Conservation (phyloP, 2,888 invertebrate species). For the Andrena minutula region DNA sequence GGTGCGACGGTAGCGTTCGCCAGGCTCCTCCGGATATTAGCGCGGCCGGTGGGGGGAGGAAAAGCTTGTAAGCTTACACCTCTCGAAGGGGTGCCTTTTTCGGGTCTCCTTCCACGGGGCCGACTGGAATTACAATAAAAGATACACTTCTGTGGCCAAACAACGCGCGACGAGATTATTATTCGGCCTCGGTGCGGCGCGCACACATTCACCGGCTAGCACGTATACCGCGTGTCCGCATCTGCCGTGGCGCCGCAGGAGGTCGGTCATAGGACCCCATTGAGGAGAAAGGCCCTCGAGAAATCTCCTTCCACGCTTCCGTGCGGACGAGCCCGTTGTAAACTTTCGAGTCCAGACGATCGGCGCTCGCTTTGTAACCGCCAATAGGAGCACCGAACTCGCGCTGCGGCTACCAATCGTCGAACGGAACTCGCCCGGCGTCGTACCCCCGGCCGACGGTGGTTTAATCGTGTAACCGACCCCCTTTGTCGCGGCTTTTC, state of each 20-base stretch:
- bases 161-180: constrained; percentile 77
- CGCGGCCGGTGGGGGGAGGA: constrained; percentile 30
- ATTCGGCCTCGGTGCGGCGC: constrained; percentile 42
- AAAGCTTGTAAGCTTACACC: constrained; percentile 73
- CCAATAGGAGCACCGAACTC: constrained; percentile 57
- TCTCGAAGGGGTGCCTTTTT: constrained; percentile 48
- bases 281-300: constrained; percentile 60
- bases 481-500: constrained; percentile 76
- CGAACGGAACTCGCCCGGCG: constrained; percentile 39
- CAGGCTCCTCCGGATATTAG: constrained; percentile 11
- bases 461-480: constrained; percentile 79
- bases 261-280: constrained; percentile 66
- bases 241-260: constrained; percentile 79
- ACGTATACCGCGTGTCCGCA: constrained; percentile 79
- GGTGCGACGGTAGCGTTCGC: neutral
- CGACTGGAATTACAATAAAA: constrained; percentile 77
- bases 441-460: constrained; percentile 31
- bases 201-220: constrained; percentile 48
- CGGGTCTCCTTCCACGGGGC: constrained; percentile 36
- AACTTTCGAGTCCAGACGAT: constrained; percentile 56
- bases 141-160: constrained; percentile 83
- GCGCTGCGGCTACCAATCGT: constrained; percentile 58
- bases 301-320: constrained; percentile 72
- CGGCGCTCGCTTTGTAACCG: constrained; percentile 40
- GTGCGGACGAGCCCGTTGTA: constrained; percentile 69